Evolutionary conservation across 2,113 vertebrate genomes (phyloP), one percentile per base, ranked within the genome.

Genomic region (Phaethornis superciliosus): DNA sequence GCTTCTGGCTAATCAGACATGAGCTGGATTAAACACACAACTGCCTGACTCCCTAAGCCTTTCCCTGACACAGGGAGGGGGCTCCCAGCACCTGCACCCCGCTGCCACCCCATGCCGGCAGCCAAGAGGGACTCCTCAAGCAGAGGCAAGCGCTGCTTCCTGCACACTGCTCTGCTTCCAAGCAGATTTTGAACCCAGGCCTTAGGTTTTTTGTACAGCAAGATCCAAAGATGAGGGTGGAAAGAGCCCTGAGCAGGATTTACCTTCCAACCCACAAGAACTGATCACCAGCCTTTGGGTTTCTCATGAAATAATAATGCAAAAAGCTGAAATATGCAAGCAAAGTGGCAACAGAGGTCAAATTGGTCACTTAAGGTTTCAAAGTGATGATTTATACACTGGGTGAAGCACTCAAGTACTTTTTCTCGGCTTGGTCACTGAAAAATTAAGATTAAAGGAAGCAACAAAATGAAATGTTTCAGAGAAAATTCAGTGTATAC

Each of bases 401-500:
- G 67, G 54, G 54, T 51, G 54, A 95, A 94, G 44, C 58, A 81
- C 68, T 42, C 37, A 67, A 58, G 59, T n/a, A 28, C 42, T 72
- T 91, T 81, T 91, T 77, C 81, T 58, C 51, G 3, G 28, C 72
- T 54, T 62, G 46, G 79, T 88, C 70, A 56, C 77, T 67, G 68
- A 74, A 89, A 90, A 89, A 95, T 20, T 59, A 93, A 80, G 52
- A 64, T 86, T 95, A 67, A 75, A 95, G 90, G 72, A 9, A 78
- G 33, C 6, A 18, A 81, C 63, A 69, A 94, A 94, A 79, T 35
- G 6, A 91, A 97, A 91, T 44, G 27, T 44, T 68, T 40, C 12
- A 12, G 76, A 85, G 70, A 80, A 90, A 87, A 88, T 0, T 1
- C 40, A 58, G 54, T 26, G 68, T 79, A 59, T 27, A 30, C 27